Conservation (phyloP, 2,113 vertebrate species). For the Hypanus sabinus region DNA sequence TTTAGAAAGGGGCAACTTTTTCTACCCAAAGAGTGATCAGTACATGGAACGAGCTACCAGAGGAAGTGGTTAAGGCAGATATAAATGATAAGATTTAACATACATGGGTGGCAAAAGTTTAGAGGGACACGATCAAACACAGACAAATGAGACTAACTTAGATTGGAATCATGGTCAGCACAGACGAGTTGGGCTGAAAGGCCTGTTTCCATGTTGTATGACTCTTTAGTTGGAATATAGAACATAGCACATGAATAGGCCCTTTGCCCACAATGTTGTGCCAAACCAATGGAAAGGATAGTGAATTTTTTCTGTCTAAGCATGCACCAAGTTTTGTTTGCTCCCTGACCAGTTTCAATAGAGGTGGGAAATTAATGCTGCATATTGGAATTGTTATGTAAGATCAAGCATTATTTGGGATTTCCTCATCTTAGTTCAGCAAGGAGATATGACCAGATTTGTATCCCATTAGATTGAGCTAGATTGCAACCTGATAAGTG, state of each 20-base stretch:
- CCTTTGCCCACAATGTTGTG: no score
- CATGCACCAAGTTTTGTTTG: background rate
- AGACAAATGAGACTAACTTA: no score
- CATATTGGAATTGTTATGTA: background rate
- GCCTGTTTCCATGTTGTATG: background rate
- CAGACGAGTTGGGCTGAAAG: no score
- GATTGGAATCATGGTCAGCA: no score
- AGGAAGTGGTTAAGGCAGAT: no score
- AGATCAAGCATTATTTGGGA: background rate
- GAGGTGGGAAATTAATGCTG: background rate
- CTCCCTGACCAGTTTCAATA: background rate
- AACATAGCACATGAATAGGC: no score
- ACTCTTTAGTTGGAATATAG: background rate
- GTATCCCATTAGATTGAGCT: background rate
- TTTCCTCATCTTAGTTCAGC: background rate
- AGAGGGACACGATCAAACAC: no score
- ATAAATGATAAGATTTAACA: no score
- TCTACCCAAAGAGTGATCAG: no score
- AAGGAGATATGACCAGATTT: background rate
- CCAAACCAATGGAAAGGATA: background rate
- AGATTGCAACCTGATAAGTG: background rate
- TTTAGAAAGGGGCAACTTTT: no score
- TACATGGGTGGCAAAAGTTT: no score
- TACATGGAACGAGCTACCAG: no score
- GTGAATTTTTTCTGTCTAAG: background rate